Evolutionary conservation across 2,888 invertebrate genomes (phyloP).

Genomic region (Leptinotarsa rubiginosa): DNA sequence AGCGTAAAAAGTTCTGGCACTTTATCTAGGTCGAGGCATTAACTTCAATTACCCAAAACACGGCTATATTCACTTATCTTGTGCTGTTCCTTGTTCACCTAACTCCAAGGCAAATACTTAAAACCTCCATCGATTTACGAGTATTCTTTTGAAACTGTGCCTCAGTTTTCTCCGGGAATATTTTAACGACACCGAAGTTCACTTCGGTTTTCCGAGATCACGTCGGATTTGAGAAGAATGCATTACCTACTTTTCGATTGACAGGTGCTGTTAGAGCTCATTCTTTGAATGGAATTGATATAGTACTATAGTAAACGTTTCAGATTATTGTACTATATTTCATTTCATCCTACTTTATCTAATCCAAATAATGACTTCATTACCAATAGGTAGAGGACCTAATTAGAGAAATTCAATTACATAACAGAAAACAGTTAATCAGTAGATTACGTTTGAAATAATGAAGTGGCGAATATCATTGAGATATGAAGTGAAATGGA

Average conservation of each 20-base stretch:
- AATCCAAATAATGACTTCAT: too few species aligned
- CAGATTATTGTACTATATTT: too few species aligned
- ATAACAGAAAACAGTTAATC: too few species aligned
- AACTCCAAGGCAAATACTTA: constrained; percentile 1
- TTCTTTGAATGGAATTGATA: too few species aligned
- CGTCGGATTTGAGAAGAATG: not conserved
- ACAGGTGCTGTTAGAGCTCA: not conserved
- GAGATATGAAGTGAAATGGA: too few species aligned
- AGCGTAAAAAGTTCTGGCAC: constrained; percentile 16
- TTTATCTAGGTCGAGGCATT: constrained; percentile 16
- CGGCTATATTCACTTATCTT: constrained; percentile 15
- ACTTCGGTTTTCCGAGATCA: not conserved
- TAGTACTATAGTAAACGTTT: too few species aligned
- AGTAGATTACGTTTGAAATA: too few species aligned
- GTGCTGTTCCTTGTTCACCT: constrained; percentile 14
- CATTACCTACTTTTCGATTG: not conserved
- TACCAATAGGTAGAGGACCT: too few species aligned
- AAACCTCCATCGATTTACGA: not conserved
- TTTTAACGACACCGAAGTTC: not conserved
- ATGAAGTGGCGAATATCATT: too few species aligned
- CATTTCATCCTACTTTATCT: too few species aligned
- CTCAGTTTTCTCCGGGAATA: not conserved
- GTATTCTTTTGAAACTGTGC: constrained; percentile 6
- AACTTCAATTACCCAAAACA: constrained; percentile 20
- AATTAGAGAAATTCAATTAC: too few species aligned